These are phyloP conservation scores for Zaprionus nigranus DNA, from an alignment of 1,140 invertebrate genomes.

Conservation along the genomic window DNA sequence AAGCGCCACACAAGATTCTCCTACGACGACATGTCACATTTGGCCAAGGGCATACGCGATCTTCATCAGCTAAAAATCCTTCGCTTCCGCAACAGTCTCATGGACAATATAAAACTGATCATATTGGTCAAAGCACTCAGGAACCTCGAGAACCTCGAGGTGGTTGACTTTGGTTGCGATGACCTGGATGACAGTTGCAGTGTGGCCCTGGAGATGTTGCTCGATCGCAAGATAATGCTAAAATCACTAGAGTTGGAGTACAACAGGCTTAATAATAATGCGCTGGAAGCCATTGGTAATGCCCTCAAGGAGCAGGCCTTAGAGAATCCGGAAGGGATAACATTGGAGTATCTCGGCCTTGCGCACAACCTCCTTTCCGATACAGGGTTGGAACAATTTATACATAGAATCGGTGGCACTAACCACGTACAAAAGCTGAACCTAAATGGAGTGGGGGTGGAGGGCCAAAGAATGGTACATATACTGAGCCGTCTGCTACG, in stretches of 20 bases:
- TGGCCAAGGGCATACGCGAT: conserved; percentile 45
- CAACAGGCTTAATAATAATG: conserved; percentile 39
- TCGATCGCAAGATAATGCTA: conserved; percentile 39
- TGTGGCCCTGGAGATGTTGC: conserved; percentile 40
- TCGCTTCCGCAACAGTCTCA: conserved; percentile 66
- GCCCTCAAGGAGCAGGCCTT: conserved; percentile 16
- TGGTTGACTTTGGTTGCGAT: conserved; percentile 68
- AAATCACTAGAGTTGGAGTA: conserved; percentile 61
- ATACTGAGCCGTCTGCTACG: conserved; percentile 39
- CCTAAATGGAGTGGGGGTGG: conserved; percentile 33
- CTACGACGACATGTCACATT: conserved; percentile 52
- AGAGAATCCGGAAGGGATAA: neutral
- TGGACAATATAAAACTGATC: conserved; percentile 60
- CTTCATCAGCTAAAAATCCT: conserved; percentile 59
- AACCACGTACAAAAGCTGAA: conserved; percentile 54
- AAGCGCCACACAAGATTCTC: conserved; percentile 66
- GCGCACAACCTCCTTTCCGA: conserved; percentile 53
- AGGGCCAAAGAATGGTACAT: neutral
- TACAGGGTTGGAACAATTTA: conserved; percentile 25
- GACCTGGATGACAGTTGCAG: conserved; percentile 61
- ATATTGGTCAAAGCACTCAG: conserved; percentile 41
- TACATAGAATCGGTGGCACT: conserved; percentile 39
- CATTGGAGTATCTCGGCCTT: conserved; percentile 63
- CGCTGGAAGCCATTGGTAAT: conserved; percentile 42
- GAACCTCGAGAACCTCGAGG: conserved; percentile 39